phyloP scores from a whole-genome alignment of 1,140 invertebrate genomes.

The Grapholita molesta region DNA sequence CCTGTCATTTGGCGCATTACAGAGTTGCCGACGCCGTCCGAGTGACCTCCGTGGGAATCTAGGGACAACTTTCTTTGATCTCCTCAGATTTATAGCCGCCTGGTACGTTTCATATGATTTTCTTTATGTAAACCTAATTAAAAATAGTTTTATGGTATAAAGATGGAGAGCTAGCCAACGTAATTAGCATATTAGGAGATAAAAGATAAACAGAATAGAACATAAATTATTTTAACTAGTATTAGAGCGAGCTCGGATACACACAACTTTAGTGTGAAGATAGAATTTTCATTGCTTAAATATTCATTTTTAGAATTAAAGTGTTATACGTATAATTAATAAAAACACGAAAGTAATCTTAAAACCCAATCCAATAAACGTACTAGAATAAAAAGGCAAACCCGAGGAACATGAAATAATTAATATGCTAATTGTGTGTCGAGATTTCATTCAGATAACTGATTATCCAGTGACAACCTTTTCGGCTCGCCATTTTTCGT shows the following conservation, averaged over 20 bases:
- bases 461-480: slow-evolving; percentile 39
- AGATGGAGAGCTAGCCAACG: too few relatives aligned
- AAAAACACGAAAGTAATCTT: neutral
- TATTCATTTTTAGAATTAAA: too few relatives aligned
- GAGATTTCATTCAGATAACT: slow-evolving; percentile 38
- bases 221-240: too few relatives aligned
- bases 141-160: too few relatives aligned
- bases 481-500: slow-evolving; percentile 35
- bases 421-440: slow-evolving; percentile 49
- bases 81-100: slow-evolving; percentile 1
- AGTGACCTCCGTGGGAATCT: slow-evolving; percentile 16
- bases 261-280: too few relatives aligned
- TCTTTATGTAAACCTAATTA: too few relatives aligned
- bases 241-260: too few relatives aligned
- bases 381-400: slow-evolving; percentile 10
- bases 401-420: slow-evolving; percentile 36
- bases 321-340: neutral
- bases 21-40: slow-evolving; percentile 8
- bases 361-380: neutral
- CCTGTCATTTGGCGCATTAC: slow-evolving; percentile 20
- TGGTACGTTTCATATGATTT: neutral
- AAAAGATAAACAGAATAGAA: too few relatives aligned
- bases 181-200: too few relatives aligned
- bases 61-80: slow-evolving; percentile 9
- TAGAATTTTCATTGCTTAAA: too few relatives aligned